Percentiles rank a stretch among this genome's conserved stretches.
These are phyloP conservation scores for Paracanthobrama guichenoti DNA, from an alignment of 2,113 vertebrate species.

Conservation along the genomic window DNA sequence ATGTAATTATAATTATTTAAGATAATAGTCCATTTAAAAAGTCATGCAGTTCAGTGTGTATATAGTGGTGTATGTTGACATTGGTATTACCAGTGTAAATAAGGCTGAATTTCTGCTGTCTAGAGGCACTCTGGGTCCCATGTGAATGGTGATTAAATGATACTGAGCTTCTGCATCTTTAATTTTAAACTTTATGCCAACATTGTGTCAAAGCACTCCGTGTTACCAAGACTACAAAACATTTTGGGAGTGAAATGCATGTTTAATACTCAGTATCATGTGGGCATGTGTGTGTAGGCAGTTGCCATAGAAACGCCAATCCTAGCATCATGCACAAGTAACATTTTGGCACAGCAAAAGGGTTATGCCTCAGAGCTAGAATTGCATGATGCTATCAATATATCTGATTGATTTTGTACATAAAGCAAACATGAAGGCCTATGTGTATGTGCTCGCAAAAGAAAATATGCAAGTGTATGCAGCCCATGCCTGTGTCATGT, in stretches of 20 bases:
- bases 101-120: slow-evolving; percentile 9
- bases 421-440: not conserved
- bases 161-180: slow-evolving; percentile 59
- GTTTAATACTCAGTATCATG: slow-evolving; percentile 66
- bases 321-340: slow-evolving; percentile 70
- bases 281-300: slow-evolving; percentile 73
- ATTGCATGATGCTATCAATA: slow-evolving; percentile 58
- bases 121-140: not conserved
- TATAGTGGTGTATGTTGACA: not conserved
- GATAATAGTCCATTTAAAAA: not conserved
- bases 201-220: slow-evolving; percentile 46
- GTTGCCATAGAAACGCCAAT: slow-evolving; percentile 74
- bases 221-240: slow-evolving; percentile 58
- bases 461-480: slow-evolving; percentile 8
- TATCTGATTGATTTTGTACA: slow-evolving; percentile 43
- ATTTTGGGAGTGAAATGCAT: slow-evolving; percentile 58
- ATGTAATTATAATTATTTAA: too few species aligned
- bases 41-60: not conserved
- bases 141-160: slow-evolving; percentile 3
- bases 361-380: slow-evolving; percentile 50
- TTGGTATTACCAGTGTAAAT: slow-evolving; percentile 3
- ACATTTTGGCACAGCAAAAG: slow-evolving; percentile 63
- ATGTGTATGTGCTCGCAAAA: not conserved
- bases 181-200: slow-evolving; percentile 58
- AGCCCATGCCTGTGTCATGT: not conserved